phyloP scores from a whole-genome alignment of 2,113 vertebrate genomes.

The Sebastes schlegelii region DNA sequence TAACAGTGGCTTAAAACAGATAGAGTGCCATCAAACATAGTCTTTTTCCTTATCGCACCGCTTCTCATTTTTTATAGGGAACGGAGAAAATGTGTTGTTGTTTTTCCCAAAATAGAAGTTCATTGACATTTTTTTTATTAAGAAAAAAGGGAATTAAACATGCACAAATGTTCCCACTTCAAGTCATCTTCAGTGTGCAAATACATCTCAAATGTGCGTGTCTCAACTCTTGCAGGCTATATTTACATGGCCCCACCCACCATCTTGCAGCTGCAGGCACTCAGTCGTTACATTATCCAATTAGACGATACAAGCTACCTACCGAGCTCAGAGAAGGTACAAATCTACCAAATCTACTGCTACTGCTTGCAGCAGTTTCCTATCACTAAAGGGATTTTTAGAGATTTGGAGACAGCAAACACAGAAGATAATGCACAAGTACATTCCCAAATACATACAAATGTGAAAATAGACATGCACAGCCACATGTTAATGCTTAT shows the following conservation, averaged over 20 bases:
- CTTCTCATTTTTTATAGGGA: slow-evolving; percentile 7
- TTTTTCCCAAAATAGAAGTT: slow-evolving; percentile 7
- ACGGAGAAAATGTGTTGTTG: slow-evolving; percentile 10
- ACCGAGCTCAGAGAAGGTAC: slow-evolving; percentile 12
- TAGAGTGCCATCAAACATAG: slow-evolving; percentile 40
- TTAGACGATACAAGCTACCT: slow-evolving; percentile 35
- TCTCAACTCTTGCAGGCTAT: background rate
- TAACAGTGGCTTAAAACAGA: slow-evolving; percentile 17
- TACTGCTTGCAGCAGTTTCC: background rate
- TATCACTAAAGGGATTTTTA: background rate
- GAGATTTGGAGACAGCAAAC: background rate
- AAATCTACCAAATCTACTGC: background rate
- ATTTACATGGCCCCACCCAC: slow-evolving; percentile 41
- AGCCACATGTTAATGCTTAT: background rate
- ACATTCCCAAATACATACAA: background rate
- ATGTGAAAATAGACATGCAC: background rate
- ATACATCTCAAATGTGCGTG: background rate
- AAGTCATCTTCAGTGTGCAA: background rate
- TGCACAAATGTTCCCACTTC: slow-evolving; percentile 17
- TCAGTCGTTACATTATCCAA: slow-evolving; percentile 45
- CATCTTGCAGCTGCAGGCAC: slow-evolving; percentile 44
- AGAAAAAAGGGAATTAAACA: slow-evolving; percentile 9
- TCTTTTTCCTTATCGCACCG: background rate
- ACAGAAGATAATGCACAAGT: background rate
- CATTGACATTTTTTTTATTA: slow-evolving; percentile 29